Evolutionary conservation across 1,140 invertebrate genomes (phyloP), one percentile per base, ranked within the genome.

Genomic region (Himalopsyche phryganea): DNA sequence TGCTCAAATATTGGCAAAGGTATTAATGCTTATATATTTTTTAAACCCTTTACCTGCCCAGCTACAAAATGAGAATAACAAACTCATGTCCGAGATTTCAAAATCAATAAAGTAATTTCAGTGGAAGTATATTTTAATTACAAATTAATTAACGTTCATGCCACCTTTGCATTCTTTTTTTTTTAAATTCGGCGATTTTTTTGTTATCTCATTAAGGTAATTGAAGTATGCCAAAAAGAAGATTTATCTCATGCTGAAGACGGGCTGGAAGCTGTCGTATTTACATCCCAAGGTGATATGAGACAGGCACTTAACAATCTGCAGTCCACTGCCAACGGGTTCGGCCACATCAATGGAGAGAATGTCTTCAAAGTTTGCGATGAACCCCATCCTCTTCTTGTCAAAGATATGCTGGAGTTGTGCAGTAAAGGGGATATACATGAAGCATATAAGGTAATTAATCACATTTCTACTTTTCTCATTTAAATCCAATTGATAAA

Each of bases 341-440:
- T 98, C 81, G 88, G 87, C 4, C 85, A 90, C 68, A 87, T 99
- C 1, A 96, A 88, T 62, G 86, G 87, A 58, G 89, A 94, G 68
- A 96, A 98, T 84, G 97, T 99, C n/a, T 99, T 98, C 69, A 99
- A 98, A 82, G 96, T 99, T 11, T 99, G 98, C 73, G 98, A 99
- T 78, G 96, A 99, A 73, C 97, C 98, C 0, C 96, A 99, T 82
- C 98, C 98, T 6, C 79, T 97, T 58, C 70, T 96, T 0, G 86
- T 99, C 7, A 90, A 91, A 74, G 85, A 90, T 62, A 98, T 99
- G 94, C 76, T 99, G 46, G 83, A 91, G 52, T 81, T 85, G 67
- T 99, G 95, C 76, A 77, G 81, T 0, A 73, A 87, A 45, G 86
- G 87, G 35, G 86, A 98, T 61, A 89, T 98, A 60, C 86, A 89